phyloP scores from a whole-genome alignment of 2,797 vertebrate genomes.

The Halcyon smyrnensis region DNA sequence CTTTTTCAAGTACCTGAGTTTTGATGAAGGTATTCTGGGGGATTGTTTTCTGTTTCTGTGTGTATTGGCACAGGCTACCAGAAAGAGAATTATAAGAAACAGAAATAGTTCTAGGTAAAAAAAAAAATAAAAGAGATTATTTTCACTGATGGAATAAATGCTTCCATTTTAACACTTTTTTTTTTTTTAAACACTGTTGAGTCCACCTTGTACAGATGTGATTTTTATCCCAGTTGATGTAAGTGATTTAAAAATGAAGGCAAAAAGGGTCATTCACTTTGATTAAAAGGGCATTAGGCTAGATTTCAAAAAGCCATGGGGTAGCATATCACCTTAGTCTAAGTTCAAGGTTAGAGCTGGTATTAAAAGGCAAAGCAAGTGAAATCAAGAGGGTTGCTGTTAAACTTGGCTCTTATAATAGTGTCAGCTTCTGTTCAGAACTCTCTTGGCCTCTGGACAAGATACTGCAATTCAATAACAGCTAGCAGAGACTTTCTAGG shows the following conservation, averaged over 20 bases:
- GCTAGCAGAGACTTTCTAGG: constrained; percentile 54
- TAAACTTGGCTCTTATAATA: constrained; percentile 42
- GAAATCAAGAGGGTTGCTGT: constrained; percentile 48
- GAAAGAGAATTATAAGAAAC: background rate
- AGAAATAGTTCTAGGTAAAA: background rate
- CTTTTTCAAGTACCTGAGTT: background rate
- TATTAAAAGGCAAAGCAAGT: constrained; percentile 34
- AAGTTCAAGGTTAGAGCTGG: constrained; percentile 55
- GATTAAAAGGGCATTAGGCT: constrained; percentile 1
- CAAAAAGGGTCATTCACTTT: background rate
- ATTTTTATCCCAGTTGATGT: background rate
- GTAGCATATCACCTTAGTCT: background rate
- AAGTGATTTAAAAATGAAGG: constrained; percentile 1
- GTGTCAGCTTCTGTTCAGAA: constrained; percentile 33
- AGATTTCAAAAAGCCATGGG: background rate
- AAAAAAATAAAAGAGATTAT: accelerated
- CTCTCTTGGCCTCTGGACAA: constrained; percentile 55
- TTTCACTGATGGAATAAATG: background rate
- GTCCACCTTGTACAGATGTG: background rate
- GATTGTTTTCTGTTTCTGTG: background rate
- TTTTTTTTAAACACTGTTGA: background rate
- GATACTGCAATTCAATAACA: constrained; percentile 60
- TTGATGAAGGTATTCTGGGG: background rate
- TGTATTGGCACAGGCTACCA: background rate
- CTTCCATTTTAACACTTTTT: background rate